Evolutionary conservation across 2,113 vertebrate species (phyloP).

Genomic region (Todiramphus chloris): DNA sequence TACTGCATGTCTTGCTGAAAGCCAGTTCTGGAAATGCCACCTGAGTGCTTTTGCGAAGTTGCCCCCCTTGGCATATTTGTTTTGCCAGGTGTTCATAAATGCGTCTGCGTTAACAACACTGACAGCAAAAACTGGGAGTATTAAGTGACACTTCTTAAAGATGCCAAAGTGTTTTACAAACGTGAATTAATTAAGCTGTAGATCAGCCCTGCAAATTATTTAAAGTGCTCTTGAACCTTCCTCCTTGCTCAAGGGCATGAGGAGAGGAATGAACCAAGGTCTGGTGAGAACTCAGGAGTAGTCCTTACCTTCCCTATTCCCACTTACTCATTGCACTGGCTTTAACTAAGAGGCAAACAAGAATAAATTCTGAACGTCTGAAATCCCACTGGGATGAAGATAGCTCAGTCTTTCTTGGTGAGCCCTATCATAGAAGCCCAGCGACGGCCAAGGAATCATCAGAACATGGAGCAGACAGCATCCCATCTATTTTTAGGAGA

Average conservation of each 20-base stretch:
- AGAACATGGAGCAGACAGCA: neutral
- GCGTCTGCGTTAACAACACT: neutral
- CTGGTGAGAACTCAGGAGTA: neutral
- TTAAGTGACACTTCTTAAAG: conserved; percentile 18
- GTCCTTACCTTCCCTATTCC: neutral
- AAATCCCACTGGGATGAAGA: neutral
- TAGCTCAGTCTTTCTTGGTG: neutral
- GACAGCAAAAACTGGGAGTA: neutral
- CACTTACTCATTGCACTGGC: neutral
- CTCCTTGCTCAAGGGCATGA: neutral
- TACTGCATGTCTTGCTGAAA: neutral
- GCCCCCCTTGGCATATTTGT: neutral
- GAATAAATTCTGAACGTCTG: neutral
- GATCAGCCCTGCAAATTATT: neutral
- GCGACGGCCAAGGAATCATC: neutral
- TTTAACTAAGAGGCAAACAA: neutral
- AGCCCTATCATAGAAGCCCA: neutral
- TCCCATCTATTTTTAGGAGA: neutral
- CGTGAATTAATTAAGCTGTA: conserved; percentile 23
- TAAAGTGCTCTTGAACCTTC: neutral
- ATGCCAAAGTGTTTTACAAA: conserved; percentile 12
- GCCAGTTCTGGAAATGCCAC: neutral
- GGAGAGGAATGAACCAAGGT: neutral
- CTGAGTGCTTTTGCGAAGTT: neutral
- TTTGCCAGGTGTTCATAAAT: neutral